Evolutionary conservation across 2,888 invertebrate genomes (phyloP).

Genomic region (Callyntrura guangdongensis): DNA sequence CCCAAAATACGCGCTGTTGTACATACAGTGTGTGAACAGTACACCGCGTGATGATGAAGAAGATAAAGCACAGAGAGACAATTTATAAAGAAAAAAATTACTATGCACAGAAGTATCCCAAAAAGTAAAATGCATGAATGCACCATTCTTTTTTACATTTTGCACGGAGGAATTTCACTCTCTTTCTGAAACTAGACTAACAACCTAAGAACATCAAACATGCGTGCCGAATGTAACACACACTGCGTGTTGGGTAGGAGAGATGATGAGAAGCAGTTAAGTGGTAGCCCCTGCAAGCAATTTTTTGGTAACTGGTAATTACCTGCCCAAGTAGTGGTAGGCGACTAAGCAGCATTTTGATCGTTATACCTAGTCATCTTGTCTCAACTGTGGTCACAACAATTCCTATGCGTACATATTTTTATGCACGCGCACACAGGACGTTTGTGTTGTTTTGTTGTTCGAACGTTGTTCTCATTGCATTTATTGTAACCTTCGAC

Average conservation of each 20-base stretch:
- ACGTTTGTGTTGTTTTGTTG: background rate
- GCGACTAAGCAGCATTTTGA: background rate
- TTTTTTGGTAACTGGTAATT: constrained; percentile 38
- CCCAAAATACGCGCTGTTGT: background rate
- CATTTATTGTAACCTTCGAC: constrained; percentile 45
- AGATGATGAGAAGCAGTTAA: background rate
- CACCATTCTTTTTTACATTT: constrained; percentile 30
- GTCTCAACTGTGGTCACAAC: too few relatives aligned
- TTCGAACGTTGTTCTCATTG: constrained; percentile 45
- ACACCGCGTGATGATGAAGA: too few relatives aligned
- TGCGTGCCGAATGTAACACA: constrained; percentile 3
- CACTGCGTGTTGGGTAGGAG: background rate
- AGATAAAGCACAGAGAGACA: background rate
- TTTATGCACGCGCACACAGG: background rate
- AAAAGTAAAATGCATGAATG: background rate
- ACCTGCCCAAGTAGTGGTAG: constrained; percentile 5
- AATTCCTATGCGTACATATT: background rate
- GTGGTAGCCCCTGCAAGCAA: background rate
- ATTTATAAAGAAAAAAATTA: background rate
- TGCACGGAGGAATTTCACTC: constrained; percentile 56
- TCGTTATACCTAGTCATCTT: too few relatives aligned
- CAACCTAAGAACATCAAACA: constrained; percentile 28
- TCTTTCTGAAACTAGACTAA: constrained; percentile 51
- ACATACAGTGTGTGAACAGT: too few relatives aligned
- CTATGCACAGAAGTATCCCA: background rate